Evolutionary conservation across 2,888 invertebrate species (phyloP).

Genomic region (Sipha maydis): DNA sequence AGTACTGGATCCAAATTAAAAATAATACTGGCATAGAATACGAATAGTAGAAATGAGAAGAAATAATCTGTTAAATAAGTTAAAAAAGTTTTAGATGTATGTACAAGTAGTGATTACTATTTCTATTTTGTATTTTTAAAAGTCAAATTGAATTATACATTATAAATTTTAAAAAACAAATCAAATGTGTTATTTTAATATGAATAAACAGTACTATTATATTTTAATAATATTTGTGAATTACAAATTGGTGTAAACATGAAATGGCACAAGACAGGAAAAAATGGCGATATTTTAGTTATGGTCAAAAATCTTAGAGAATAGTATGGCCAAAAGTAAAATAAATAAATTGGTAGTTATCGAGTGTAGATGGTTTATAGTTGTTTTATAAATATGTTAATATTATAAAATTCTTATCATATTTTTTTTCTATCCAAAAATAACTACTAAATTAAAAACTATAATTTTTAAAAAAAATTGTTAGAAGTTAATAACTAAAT

Average conservation of each 20-base stretch:
- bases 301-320: too few species aligned
- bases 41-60: slow-evolving; percentile 74
- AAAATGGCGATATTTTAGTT: too few species aligned
- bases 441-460: too few species aligned
- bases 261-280: too few species aligned
- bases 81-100: slow-evolving; percentile 43
- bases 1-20: slow-evolving; percentile 81
- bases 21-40: slow-evolving; percentile 84
- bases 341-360: too few species aligned
- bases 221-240: background rate
- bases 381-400: too few species aligned
- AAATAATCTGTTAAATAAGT: slow-evolving; percentile 63
- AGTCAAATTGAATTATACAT: background rate
- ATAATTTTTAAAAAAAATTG: too few species aligned
- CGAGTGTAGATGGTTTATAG: too few species aligned
- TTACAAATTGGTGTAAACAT: background rate
- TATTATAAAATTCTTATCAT: too few species aligned
- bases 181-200: background rate
- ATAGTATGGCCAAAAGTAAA: too few species aligned
- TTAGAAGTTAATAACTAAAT: too few species aligned
- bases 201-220: background rate
- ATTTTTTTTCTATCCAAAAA: too few species aligned
- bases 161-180: background rate
- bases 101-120: background rate
- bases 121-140: background rate